These are phyloP conservation scores for Microcebus murinus DNA, from an alignment of 2,113 vertebrate species.

Conservation along the genomic window DNA sequence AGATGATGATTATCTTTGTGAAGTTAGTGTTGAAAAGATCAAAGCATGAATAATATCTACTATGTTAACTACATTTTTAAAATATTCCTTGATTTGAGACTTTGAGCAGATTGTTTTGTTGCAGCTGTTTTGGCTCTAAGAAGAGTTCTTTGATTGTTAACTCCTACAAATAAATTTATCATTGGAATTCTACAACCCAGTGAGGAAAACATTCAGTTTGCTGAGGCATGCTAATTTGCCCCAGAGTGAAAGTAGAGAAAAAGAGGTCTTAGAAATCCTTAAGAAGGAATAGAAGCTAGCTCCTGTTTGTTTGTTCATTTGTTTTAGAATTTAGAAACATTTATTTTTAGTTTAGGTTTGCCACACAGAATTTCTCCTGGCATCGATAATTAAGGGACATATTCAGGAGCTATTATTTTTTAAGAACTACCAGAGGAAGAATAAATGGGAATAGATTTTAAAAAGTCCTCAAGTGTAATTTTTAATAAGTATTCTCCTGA, in stretches of 20 bases:
- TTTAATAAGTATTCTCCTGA: neutral
- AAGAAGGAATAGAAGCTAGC: neutral
- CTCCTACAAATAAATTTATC: neutral
- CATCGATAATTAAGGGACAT: neutral
- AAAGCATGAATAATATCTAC: neutral
- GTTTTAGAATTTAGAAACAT: conserved; percentile 7
- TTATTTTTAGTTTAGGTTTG: neutral
- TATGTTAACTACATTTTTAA: neutral
- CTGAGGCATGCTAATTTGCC: neutral
- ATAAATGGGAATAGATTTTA: neutral
- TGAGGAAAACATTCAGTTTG: neutral
- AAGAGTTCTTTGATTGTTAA: neutral
- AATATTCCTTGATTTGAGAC: neutral
- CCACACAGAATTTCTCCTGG: neutral
- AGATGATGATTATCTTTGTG: neutral
- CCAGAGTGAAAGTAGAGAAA: neutral
- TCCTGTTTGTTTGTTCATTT: neutral
- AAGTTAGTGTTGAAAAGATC: neutral
- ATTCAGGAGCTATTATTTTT: neutral
- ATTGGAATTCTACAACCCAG: neutral
- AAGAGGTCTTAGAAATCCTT: neutral
- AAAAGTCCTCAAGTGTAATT: neutral
- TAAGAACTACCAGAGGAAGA: neutral
- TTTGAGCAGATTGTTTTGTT: conserved; percentile 14
- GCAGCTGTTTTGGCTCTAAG: neutral